A percentile compares a stretch with the other conserved stretches of the same genome.
Conservation (phyloP, 2,888 invertebrate species). For the Eilema griseolum region DNA sequence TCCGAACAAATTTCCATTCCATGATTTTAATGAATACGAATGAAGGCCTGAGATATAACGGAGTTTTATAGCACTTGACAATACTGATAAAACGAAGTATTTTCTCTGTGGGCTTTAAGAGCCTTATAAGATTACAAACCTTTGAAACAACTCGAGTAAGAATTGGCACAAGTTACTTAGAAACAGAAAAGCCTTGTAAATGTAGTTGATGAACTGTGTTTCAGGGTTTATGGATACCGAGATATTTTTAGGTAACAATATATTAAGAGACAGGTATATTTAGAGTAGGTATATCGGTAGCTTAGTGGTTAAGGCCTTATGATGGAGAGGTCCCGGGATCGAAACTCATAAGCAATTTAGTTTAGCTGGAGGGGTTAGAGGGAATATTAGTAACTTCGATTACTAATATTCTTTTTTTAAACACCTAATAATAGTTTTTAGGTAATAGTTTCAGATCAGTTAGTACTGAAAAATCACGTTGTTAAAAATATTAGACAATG, state of each 20-base stretch:
- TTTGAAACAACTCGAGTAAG: not conserved
- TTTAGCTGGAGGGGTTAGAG: too few relatives aligned
- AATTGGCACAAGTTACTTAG: slow-evolving; percentile 4
- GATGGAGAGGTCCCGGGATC: too few relatives aligned
- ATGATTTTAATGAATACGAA: not conserved
- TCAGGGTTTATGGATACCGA: not conserved
- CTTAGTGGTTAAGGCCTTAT: too few relatives aligned
- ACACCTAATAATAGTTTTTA: too few relatives aligned
- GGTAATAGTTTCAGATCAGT: too few relatives aligned
- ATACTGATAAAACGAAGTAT: slow-evolving; percentile 10
- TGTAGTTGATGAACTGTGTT: slow-evolving; percentile 1
- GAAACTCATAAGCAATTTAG: too few relatives aligned
- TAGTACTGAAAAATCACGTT: too few relatives aligned
- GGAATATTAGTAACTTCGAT: too few relatives aligned
- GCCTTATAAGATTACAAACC: slow-evolving; percentile 12
- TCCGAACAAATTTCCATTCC: slow-evolving; percentile 1
- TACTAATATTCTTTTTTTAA: too few relatives aligned
- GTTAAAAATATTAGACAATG: too few relatives aligned
- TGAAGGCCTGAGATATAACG: slow-evolving; percentile 1
- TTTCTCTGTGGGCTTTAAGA: slow-evolving; percentile 1
- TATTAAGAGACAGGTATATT: not conserved
- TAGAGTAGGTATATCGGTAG: too few relatives aligned
- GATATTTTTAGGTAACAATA: not conserved
- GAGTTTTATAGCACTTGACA: slow-evolving; percentile 3
- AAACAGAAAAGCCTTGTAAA: not conserved